phyloP scores from a whole-genome alignment of 2,888 invertebrate genomes.

The Apodemia hepburni region DNA sequence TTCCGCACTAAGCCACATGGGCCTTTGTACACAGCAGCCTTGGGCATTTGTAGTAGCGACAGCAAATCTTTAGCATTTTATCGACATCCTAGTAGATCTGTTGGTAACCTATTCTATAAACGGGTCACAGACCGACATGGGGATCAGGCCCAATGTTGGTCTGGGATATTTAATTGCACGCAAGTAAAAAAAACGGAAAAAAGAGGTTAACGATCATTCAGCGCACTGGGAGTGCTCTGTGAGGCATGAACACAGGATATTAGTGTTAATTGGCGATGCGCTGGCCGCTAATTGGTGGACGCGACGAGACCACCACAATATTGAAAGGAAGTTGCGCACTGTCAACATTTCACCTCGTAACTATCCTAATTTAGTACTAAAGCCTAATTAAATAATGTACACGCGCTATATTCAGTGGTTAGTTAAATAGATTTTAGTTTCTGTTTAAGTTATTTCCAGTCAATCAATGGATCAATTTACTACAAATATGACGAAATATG shows the following conservation, averaged over 20 bases:
- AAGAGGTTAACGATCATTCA: conserved; percentile 31
- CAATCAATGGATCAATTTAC: too few species aligned
- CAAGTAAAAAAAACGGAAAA: conserved; percentile 15
- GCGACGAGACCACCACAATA: conserved; percentile 54
- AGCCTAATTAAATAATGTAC: neutral
- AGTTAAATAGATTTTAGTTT: neutral
- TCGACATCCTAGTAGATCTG: too few species aligned
- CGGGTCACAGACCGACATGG: too few species aligned
- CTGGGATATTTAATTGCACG: too few species aligned
- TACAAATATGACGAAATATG: too few species aligned
- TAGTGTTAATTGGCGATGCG: conserved; percentile 65
- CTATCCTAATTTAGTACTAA: conserved; percentile 1
- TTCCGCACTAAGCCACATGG: too few species aligned
- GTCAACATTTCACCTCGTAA: conserved; percentile 23
- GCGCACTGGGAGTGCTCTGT: conserved; percentile 42
- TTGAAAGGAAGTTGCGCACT: conserved; percentile 36
- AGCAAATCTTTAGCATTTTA: too few species aligned
- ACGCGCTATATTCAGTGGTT: neutral
- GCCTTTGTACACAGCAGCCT: too few species aligned
- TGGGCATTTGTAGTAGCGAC: too few species aligned
- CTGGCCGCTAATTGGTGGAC: conserved; percentile 65
- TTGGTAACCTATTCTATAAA: too few species aligned
- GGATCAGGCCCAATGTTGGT: too few species aligned
- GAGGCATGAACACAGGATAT: conserved; percentile 67
- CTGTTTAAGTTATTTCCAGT: too few species aligned